Conservation (phyloP, 2,888 invertebrate genomes). For the Cheiracanthium punctorium region DNA sequence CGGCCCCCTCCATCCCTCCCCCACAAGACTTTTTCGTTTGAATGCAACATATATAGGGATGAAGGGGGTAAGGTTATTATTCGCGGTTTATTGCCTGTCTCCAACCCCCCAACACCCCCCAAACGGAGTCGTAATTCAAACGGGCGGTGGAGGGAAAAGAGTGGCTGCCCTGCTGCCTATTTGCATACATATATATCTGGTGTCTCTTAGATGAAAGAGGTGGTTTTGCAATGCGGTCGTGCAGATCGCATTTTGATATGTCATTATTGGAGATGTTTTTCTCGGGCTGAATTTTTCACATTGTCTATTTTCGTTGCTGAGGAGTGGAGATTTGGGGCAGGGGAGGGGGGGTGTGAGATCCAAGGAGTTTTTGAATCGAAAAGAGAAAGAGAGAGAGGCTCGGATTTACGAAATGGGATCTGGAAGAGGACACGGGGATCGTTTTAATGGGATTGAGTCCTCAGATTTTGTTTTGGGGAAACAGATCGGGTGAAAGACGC, state of each 20-base stretch:
- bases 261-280: conserved; percentile 50
- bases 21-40: not conserved
- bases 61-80: not conserved
- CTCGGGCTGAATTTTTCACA: too few relatives aligned
- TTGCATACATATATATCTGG: conserved; percentile 67
- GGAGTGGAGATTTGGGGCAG: too few relatives aligned
- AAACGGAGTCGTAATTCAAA: conserved; percentile 57
- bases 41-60: not conserved
- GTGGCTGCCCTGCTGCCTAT: conserved; percentile 24
- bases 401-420: not conserved
- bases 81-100: not conserved
- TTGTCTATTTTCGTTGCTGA: too few relatives aligned
- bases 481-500: not conserved
- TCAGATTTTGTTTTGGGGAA: not conserved
- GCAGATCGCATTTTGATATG: conserved; percentile 62
- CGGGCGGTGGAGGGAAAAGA: conserved; percentile 3
- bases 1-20: not conserved
- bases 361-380: too few relatives aligned
- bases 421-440: not conserved
- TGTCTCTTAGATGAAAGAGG: conserved; percentile 38
- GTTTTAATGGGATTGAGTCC: not conserved
- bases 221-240: conserved; percentile 45
- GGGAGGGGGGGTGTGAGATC: too few relatives aligned
- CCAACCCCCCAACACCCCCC: not conserved
- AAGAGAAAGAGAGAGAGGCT: not conserved